phyloP scores from a whole-genome alignment of 2,113 vertebrate species.

The Cervus canadensis region DNA sequence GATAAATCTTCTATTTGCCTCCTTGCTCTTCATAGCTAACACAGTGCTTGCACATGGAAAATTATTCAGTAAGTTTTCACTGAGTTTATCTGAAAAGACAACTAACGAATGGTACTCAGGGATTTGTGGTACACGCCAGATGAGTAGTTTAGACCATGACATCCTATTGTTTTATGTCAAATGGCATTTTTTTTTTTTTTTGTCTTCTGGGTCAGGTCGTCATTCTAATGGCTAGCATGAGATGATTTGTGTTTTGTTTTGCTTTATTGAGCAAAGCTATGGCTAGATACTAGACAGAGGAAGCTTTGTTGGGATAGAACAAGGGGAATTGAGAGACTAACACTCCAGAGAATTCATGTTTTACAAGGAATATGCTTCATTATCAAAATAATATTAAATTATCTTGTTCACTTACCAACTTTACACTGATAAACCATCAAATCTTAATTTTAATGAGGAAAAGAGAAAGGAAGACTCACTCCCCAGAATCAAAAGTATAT shows the following conservation, averaged over 20 bases:
- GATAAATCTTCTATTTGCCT: not conserved
- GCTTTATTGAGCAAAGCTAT: not conserved
- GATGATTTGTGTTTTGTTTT: slow-evolving; percentile 10
- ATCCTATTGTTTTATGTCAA: not conserved
- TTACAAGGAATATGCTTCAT: not conserved
- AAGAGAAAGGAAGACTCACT: not conserved
- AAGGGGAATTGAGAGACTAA: not conserved
- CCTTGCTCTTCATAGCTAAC: not conserved
- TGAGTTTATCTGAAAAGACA: not conserved
- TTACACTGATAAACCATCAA: not conserved
- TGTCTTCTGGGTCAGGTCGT: not conserved
- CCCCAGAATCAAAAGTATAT: not conserved
- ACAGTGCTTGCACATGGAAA: not conserved
- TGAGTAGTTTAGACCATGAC: not conserved
- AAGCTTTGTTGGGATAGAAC: not conserved
- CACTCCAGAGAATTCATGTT: not conserved
- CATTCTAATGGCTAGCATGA: not conserved
- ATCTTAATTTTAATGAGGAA: slow-evolving; percentile 7
- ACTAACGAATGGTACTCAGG: not conserved
- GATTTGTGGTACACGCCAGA: not conserved
- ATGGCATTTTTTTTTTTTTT: not conserved
- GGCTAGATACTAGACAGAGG: not conserved
- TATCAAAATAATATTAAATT: not conserved
- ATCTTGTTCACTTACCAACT: not conserved
- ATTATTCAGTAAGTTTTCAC: not conserved